These are phyloP conservation scores for Elachura formosa DNA, from an alignment of 2,113 vertebrate species.

Conservation along the genomic window DNA sequence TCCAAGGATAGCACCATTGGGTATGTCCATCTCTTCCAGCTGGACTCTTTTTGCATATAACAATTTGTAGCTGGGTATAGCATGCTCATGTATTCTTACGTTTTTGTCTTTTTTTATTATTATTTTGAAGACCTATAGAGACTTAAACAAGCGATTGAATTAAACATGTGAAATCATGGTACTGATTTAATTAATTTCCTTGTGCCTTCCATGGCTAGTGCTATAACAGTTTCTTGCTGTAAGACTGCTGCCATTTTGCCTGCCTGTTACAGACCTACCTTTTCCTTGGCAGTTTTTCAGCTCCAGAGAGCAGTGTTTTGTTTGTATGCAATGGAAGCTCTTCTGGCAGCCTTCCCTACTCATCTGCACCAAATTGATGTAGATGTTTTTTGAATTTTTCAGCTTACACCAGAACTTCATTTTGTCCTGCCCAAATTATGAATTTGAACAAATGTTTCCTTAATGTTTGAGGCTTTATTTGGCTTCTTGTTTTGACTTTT, in stretches of 20 bases:
- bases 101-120: neutral
- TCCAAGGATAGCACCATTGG: constrained; percentile 81
- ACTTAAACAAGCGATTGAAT: neutral
- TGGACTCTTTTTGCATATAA: neutral
- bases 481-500: neutral
- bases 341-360: neutral
- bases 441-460: neutral
- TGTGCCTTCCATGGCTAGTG: neutral
- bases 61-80: neutral
- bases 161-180: neutral
- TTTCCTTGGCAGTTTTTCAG: neutral
- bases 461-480: neutral
- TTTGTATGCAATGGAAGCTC: neutral
- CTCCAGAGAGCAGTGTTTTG: neutral
- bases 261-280: neutral
- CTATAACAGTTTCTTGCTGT: neutral
- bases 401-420: neutral
- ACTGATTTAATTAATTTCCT: neutral
- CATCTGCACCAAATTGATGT: neutral
- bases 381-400: neutral
- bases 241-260: neutral
- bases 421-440: neutral
- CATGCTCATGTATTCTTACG: neutral
- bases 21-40: constrained; percentile 61
- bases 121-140: neutral